Percentiles rank a stretch among this genome's conserved stretches.
Conservation (phyloP, 2,113 vertebrate species). For the Sylvietta virens region DNA sequence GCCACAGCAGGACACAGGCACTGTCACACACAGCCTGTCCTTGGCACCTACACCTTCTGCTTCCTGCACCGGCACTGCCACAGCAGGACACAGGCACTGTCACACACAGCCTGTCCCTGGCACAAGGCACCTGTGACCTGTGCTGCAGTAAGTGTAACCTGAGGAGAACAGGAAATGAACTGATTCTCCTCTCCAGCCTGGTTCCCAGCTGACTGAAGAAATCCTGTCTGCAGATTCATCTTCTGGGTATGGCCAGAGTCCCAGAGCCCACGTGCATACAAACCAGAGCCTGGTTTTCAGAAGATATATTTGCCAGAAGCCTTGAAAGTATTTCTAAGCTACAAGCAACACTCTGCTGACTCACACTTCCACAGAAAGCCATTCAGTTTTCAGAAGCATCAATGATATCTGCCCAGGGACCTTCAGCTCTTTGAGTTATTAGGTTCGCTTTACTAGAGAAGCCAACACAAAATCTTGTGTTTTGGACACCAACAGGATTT, state of each 20-base stretch:
- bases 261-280: not conserved
- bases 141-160: not conserved
- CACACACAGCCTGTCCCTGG: not conserved
- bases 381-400: conserved; percentile 21
- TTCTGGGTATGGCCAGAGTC: not conserved
- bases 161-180: not conserved
- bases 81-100: not conserved
- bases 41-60: accelerated
- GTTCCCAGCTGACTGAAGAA: not conserved
- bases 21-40: not conserved
- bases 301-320: not conserved
- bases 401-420: not conserved
- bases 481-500: not conserved
- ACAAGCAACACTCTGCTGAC: not conserved
- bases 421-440: not conserved
- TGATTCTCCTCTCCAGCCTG: not conserved
- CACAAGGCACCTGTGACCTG: not conserved
- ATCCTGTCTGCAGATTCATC: not conserved
- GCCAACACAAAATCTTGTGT: not conserved
- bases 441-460: not conserved
- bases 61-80: not conserved
- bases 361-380: not conserved
- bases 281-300: not conserved
- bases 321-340: conserved; percentile 13
- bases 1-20: not conserved